phyloP scores from a whole-genome alignment of 2,113 vertebrate genomes.

The Xenopus tropicalis region UCB_Xtro_10.0 CM004445.2:69749001-69749500 shows the following conservation, averaged over 20 bases:
- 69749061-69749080: constrained; percentile 31
- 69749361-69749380: constrained; percentile 34
- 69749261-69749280: constrained; percentile 52
- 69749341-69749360: constrained; percentile 47
- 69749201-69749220: constrained; percentile 53
- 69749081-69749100: constrained; percentile 52
- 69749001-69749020: constrained; percentile 48
- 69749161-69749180: constrained; percentile 54
- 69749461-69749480: background rate
- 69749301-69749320: constrained; percentile 48
- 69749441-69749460: constrained; percentile 48
- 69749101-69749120: constrained; percentile 54
- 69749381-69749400: constrained; percentile 43
- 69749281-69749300: constrained; percentile 51
- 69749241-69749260: constrained; percentile 54
- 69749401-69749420: constrained; percentile 49
- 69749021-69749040: constrained; percentile 35
- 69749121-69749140: constrained; percentile 55
- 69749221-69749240: constrained; percentile 50
- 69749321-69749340: constrained; percentile 40
- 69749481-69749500: constrained; percentile 48
- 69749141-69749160: constrained; percentile 55
- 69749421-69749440: constrained; percentile 37
- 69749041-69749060: constrained; percentile 45
- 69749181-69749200: constrained; percentile 55